Base-by-base conservation (phyloP, 2,113 vertebrate genomes). In the Perca fluviatilis region DNA sequence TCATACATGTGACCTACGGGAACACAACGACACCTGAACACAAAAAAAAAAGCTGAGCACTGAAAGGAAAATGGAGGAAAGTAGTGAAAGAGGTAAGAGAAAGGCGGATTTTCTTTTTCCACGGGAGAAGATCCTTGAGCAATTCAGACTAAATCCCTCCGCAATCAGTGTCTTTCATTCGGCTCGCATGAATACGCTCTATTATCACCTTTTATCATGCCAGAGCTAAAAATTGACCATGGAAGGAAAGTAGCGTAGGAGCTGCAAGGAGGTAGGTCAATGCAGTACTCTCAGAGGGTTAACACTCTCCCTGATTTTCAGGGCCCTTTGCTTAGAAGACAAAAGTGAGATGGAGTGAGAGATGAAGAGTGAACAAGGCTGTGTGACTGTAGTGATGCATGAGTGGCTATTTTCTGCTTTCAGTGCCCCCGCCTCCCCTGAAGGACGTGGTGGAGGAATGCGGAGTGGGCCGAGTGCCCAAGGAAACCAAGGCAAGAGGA, bases 381-480 rank as follows among this genome's bases (percentile, higher is more conserved):
- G 71, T 54, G 80, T 50, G 86, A 72, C 82, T 82, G 62, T 63
- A 25, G 83, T 92, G 92, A 92, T 89, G 86, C 89, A 93, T 81
- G 90, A 86, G 87, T 85, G 80, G 84, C 87, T 94, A 92, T 93
- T 91, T 60, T 91, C 84, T 88, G 86, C 75, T 84, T 73, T 74
- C 87, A 78, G 82, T 63, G 78, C 85, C 77, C 68, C 80, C 78
- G 77, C 77, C 84, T 90, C 53, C 47, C 54, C 76, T 91, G 86
- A 90, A 93, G 89, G 92, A 88, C 89, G 1, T 8, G 76, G 64
- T 56, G 67, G 77, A 89, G 86, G 80, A 86, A 86, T 81, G 57
- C 57, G 63, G 74, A 83, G 88, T 80, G 72, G 76, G 82, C 64
- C 50, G 66, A 78, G 67, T 1, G 49, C 64, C 79, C 76, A 80